Evolutionary conservation across 2,888 invertebrate genomes (phyloP).

Genomic region (Choreutis nemorana): DNA sequence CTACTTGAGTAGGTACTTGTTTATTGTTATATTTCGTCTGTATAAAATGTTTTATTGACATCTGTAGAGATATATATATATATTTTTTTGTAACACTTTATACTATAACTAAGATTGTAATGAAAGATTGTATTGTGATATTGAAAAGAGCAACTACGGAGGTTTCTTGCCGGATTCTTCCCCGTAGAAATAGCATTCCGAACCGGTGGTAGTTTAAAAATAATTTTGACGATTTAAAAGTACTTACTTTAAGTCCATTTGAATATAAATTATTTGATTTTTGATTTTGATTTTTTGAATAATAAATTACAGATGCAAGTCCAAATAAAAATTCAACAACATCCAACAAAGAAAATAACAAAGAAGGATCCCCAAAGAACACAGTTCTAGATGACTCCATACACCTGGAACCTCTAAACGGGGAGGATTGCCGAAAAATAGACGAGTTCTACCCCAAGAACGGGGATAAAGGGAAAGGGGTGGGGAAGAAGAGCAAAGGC

Average conservation of each 20-base stretch:
- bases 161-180: too few relatives aligned
- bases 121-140: too few relatives aligned
- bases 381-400: conserved; percentile 33
- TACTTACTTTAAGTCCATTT: too few relatives aligned
- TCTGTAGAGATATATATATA: background rate
- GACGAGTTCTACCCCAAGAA: conserved; percentile 40
- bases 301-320: conserved; percentile 11
- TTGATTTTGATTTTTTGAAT: too few relatives aligned
- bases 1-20: too few relatives aligned
- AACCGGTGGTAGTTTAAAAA: too few relatives aligned
- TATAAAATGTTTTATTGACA: background rate
- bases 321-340: conserved; percentile 28
- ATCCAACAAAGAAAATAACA: conserved; percentile 29
- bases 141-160: too few relatives aligned
- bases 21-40: too few relatives aligned
- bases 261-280: background rate
- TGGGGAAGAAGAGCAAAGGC: conserved; percentile 26
- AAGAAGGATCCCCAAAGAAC: conserved; percentile 25
- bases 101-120: background rate
- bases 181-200: too few relatives aligned
- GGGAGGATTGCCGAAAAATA: conserved; percentile 45
- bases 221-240: too few relatives aligned
- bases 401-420: conserved; percentile 27
- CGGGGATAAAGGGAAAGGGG: conserved; percentile 24
- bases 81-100: background rate